These are phyloP conservation scores for Sarcophaga peregrina DNA, from an alignment of 1,140 invertebrate species.

Conservation along the genomic window DNA sequence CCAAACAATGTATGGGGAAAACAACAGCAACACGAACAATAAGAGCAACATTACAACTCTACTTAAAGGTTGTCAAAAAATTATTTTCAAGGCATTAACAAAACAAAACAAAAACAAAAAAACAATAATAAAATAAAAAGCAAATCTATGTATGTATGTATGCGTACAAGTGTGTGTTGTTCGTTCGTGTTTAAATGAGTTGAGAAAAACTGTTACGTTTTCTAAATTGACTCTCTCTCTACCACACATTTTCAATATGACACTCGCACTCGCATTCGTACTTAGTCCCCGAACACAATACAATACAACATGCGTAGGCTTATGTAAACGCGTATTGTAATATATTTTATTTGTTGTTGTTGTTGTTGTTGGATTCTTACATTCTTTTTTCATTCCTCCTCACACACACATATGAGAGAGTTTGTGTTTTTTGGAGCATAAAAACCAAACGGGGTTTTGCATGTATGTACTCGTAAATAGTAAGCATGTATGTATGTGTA, in stretches of 20 bases:
- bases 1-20: background rate
- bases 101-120: constrained; percentile 13
- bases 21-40: background rate
- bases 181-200: background rate
- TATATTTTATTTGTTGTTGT: background rate
- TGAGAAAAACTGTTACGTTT: background rate
- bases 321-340: background rate
- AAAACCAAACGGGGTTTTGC: no score
- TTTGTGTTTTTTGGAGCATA: no score
- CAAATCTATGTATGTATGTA: background rate
- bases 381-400: no score
- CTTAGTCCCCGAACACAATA: no score
- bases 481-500: no score
- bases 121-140: background rate
- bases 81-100: background rate
- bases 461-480: no score
- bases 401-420: no score
- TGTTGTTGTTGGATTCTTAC: background rate
- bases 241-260: background rate
- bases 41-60: background rate
- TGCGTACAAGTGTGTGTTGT: background rate
- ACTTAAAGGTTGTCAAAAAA: constrained; percentile 29
- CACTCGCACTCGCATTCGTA: no score
- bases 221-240: background rate
- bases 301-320: background rate